A percentile compares a stretch with the other conserved stretches of the same genome.
Evolutionary conservation across 2,113 vertebrate genomes (phyloP).

Genomic region (Halichoeres trimaculatus): DNA sequence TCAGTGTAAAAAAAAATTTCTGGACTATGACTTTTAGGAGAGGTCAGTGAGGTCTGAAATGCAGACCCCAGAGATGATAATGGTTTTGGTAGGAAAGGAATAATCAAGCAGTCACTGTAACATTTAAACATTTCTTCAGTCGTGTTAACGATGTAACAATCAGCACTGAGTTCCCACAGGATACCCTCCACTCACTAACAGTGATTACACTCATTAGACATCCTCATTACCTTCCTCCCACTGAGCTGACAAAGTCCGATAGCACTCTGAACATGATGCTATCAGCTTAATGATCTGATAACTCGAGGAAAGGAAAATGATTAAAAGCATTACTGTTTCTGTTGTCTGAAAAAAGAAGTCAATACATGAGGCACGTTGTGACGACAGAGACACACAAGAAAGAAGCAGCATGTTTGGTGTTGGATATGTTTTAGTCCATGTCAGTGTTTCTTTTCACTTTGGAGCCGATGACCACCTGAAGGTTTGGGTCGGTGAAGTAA

Average conservation of each 20-base stretch:
- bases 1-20: too few species aligned
- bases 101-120: background rate
- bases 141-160: background rate
- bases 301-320: background rate
- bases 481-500: constrained; percentile 78
- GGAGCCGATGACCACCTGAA: constrained; percentile 39
- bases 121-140: background rate
- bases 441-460: constrained; percentile 47
- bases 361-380: background rate
- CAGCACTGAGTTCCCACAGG: background rate
- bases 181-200: background rate
- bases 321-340: background rate
- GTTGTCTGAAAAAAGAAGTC: background rate
- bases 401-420: background rate
- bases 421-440: constrained; percentile 37
- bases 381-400: background rate
- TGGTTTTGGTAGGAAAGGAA: background rate
- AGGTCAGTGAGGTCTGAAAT: too few species aligned
- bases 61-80: background rate
- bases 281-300: background rate
- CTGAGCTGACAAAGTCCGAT: background rate
- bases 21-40: too few species aligned
- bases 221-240: background rate
- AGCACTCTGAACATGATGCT: background rate
- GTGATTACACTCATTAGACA: background rate